These are phyloP conservation scores for Drosophila anceps DNA, from an alignment of 2,888 invertebrate species.

Conservation along the genomic window DNA sequence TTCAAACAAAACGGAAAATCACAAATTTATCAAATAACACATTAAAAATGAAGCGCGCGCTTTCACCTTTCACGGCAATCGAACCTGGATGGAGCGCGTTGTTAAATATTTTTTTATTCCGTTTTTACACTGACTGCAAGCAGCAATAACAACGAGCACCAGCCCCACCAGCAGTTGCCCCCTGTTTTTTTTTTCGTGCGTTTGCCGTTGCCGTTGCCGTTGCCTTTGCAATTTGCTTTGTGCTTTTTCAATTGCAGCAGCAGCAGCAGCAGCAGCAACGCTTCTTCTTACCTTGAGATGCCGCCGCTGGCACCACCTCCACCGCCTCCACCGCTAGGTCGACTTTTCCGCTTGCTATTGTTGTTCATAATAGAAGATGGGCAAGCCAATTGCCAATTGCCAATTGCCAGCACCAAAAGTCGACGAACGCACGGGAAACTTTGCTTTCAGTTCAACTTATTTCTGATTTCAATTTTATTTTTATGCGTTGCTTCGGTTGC, in stretches of 20 bases:
- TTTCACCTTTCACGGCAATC: constrained; percentile 57
- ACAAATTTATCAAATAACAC: constrained; percentile 12
- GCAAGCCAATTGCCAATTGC: constrained; percentile 64
- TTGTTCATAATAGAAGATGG: constrained; percentile 79
- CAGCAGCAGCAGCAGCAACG: constrained; percentile 28
- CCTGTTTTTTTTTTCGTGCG: constrained; percentile 57
- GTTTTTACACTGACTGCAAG: constrained; percentile 39
- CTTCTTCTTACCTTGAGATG: constrained; percentile 82
- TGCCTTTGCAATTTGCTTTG: constrained; percentile 60
- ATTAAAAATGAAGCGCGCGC: constrained; percentile 45
- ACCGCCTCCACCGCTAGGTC: constrained; percentile 87
- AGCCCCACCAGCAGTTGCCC: constrained; percentile 20
- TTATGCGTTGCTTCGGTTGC: constrained; percentile 50
- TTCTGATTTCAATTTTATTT: constrained; percentile 61
- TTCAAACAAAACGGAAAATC: constrained; percentile 10
- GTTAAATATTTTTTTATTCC: constrained; percentile 1
- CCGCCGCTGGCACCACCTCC: constrained; percentile 74
- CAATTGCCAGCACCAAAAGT: constrained; percentile 68
- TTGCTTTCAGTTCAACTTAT: constrained; percentile 58
- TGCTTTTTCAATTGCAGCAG: constrained; percentile 51
- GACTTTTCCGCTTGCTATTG: constrained; percentile 94
- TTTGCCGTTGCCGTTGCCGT: constrained; percentile 57
- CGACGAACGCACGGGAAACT: constrained; percentile 60
- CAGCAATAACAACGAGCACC: constrained; percentile 11
- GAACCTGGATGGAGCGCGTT: constrained; percentile 30